Base-by-base conservation (phyloP, 2,113 vertebrate genomes). In the Cygnus buccinator region DNA sequence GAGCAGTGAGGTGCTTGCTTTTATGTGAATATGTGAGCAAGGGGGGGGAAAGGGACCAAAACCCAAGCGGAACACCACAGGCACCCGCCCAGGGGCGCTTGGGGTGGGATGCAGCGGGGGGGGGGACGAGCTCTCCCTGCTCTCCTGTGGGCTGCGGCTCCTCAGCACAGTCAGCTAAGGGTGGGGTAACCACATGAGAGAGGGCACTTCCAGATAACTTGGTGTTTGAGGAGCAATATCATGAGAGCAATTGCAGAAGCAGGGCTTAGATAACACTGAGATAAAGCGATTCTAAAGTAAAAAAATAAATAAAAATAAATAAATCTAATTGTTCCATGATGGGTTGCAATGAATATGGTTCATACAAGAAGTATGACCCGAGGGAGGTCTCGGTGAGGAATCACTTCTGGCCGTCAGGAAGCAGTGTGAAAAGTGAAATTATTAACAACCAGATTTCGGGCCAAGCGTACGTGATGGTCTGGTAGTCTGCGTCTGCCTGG, bases 51-150 rank as follows among this genome's bases (percentile, higher is more conserved):
- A 65, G 8, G n/a, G 65, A 29, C 81, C 74, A 52, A 21, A 57
- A 37, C 9, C 58, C 15, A 55, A 37, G 65, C 2, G 39, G 28
- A 63, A 37, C 3, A 0, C 2, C 22, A 46, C 22, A 5, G 46
- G 41, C 20, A 14, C 0, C 0, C 3, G 9, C 58, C 8, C 7
- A 14, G 35, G 35, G n/a, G 2, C 35, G 61, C 44, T 41, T 4
- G 9, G 87, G 50, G 8, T 26, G 41, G 46, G 65, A 74, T 28
- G 50, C 35, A 4, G 3, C 14, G 7, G 48, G 43, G 50, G 25
- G 25, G 13, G 54, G 41, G 68, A 8, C 44, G 43, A 73, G 33
- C 55, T 55, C 83, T 13, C 23, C 29, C 41, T 4, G 1, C 46
- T 35, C 65, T 20, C 55, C 2, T 9, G 21, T 20, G 14, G 3